Conservation (phyloP, 2,888 invertebrate species). For the Xanthorhoe spadicearia region DNA sequence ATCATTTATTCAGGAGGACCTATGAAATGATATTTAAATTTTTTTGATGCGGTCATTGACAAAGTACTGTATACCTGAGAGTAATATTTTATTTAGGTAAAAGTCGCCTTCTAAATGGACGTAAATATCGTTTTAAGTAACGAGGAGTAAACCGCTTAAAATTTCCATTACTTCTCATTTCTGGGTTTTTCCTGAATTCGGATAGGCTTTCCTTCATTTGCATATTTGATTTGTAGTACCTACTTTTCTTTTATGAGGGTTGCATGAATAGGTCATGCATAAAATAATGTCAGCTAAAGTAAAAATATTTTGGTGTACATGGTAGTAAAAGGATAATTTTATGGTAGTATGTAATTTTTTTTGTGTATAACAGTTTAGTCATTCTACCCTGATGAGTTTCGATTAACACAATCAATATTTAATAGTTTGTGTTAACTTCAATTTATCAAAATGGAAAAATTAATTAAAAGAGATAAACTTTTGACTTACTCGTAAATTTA, state of each 20-base stretch:
- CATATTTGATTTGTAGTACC: constrained; percentile 10
- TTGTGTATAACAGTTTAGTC: no score
- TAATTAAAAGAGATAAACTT: no score
- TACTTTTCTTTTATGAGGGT: background rate
- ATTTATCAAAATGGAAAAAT: no score
- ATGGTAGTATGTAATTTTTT: background rate
- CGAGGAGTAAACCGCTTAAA: constrained; percentile 17
- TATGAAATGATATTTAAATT: background rate
- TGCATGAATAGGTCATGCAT: background rate
- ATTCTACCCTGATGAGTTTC: no score
- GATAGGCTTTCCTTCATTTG: constrained; percentile 21
- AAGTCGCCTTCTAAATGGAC: background rate
- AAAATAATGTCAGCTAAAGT: background rate
- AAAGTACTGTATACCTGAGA: background rate
- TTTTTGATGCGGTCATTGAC: background rate
- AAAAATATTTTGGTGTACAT: background rate
- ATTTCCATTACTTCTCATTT: constrained; percentile 23
- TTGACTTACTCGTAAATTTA: no score
- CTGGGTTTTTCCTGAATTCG: constrained; percentile 3
- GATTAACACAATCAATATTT: no score
- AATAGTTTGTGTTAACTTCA: no score
- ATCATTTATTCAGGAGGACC: no score
- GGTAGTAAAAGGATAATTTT: no score
- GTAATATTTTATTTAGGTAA: background rate
- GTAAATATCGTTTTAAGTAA: constrained; percentile 3